Evolutionary conservation across 2,113 vertebrate species (phyloP).

Genomic region (Reinhardtius hippoglossoides): DNA sequence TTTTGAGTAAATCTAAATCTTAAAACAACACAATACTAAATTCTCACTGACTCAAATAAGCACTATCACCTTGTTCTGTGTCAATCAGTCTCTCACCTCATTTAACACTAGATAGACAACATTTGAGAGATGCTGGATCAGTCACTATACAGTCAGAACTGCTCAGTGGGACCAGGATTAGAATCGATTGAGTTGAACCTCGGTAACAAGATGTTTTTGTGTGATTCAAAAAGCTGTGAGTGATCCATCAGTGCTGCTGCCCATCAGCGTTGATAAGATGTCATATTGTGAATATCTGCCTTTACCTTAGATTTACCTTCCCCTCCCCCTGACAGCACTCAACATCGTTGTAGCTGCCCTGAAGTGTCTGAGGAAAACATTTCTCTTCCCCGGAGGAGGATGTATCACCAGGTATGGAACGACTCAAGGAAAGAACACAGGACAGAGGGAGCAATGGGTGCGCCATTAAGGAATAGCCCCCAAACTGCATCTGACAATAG

Average conservation of each 20-base stretch:
- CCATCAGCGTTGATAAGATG: slow-evolving; percentile 34
- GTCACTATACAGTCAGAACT: background rate
- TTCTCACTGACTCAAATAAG: background rate
- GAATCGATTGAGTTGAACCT: background rate
- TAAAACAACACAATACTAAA: background rate
- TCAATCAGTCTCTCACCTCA: background rate
- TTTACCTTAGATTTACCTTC: background rate
- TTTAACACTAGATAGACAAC: background rate
- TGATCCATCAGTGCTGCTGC: slow-evolving; percentile 18
- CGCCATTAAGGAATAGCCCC: slow-evolving; percentile 78
- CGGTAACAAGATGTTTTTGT: too few relatives aligned
- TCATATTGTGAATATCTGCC: slow-evolving; percentile 30
- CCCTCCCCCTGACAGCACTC: slow-evolving; percentile 29
- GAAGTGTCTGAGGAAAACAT: slow-evolving; percentile 62
- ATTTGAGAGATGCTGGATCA: background rate
- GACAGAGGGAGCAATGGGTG: slow-evolving; percentile 59
- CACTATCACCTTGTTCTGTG: background rate
- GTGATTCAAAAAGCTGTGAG: background rate
- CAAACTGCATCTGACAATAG: slow-evolving; percentile 83
- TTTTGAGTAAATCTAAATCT: background rate
- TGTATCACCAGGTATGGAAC: slow-evolving; percentile 44
- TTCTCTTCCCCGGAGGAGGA: slow-evolving; percentile 60
- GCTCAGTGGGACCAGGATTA: background rate
- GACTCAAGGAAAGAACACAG: slow-evolving; percentile 51
- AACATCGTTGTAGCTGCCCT: slow-evolving; percentile 22